Evolutionary conservation across 2,797 vertebrate species (phyloP).

Genomic region (Anolis apletophallus): DNA sequence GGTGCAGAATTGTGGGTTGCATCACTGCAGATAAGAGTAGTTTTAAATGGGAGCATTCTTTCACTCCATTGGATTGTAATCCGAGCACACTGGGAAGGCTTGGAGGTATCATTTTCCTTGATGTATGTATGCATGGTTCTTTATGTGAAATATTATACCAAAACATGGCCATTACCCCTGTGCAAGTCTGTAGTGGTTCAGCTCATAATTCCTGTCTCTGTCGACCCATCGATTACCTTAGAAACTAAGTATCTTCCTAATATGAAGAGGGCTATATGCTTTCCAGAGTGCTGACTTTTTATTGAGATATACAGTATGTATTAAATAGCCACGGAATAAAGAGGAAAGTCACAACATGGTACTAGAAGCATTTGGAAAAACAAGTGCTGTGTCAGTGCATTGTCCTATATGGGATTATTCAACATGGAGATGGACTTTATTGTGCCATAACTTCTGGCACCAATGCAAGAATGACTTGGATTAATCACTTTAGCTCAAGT

Average conservation of each 20-base stretch:
- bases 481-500: conserved; percentile 55
- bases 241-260: conserved; percentile 36
- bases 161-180: neutral
- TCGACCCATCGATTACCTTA: conserved; percentile 14
- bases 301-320: conserved; percentile 48
- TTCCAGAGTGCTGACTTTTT: conserved; percentile 54
- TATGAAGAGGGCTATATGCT: conserved; percentile 36
- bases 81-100: neutral
- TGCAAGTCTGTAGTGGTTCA: neutral
- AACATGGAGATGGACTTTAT: neutral
- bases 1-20: neutral
- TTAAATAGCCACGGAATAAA: conserved; percentile 31
- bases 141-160: neutral
- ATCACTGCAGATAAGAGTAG: neutral
- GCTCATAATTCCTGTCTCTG: neutral
- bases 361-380: conserved; percentile 6
- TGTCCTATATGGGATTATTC: neutral
- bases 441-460: neutral
- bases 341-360: neutral
- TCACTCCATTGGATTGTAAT: neutral
- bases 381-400: neutral
- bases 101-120: neutral
- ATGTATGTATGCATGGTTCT: neutral
- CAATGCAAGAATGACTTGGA: conserved; percentile 57
- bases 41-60: neutral